phyloP scores from a whole-genome alignment of 2,113 vertebrate species.

The Blennius ocellaris region DNA sequence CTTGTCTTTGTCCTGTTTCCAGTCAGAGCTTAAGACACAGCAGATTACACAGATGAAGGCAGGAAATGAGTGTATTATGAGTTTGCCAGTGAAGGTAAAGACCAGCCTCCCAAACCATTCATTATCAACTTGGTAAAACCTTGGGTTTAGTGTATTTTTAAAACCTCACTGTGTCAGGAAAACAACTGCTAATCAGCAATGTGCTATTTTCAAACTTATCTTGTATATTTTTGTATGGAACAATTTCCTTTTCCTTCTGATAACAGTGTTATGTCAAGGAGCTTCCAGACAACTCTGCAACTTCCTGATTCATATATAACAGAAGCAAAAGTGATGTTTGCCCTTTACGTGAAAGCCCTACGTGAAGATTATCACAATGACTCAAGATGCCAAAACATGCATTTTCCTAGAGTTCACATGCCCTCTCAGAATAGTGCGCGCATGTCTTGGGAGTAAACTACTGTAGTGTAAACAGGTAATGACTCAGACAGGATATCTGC shows the following conservation, averaged over 20 bases:
- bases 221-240: neutral
- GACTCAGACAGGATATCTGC: constrained; percentile 2
- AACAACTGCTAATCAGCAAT: neutral
- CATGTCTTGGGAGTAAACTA: constrained; percentile 2
- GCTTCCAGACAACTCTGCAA: neutral
- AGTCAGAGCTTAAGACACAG: neutral
- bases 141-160: neutral
- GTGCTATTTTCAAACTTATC: neutral
- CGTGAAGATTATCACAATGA: constrained; percentile 16
- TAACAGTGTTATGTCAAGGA: constrained; percentile 20
- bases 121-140: neutral
- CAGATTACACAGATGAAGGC: constrained; percentile 6
- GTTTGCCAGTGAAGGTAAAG: neutral
- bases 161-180: neutral
- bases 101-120: constrained; percentile 6
- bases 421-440: neutral
- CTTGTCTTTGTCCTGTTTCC: neutral
- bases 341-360: neutral
- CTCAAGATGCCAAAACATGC: constrained; percentile 39
- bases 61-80: constrained; percentile 45
- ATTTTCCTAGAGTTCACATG: neutral
- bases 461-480: constrained; percentile 26
- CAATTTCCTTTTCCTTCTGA: constrained; percentile 49
- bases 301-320: constrained; percentile 37
- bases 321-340: neutral